These are phyloP conservation scores for Pseudococcus jackbeardsleyi DNA, from an alignment of 2,888 invertebrate species.

Conservation along the genomic window DNA sequence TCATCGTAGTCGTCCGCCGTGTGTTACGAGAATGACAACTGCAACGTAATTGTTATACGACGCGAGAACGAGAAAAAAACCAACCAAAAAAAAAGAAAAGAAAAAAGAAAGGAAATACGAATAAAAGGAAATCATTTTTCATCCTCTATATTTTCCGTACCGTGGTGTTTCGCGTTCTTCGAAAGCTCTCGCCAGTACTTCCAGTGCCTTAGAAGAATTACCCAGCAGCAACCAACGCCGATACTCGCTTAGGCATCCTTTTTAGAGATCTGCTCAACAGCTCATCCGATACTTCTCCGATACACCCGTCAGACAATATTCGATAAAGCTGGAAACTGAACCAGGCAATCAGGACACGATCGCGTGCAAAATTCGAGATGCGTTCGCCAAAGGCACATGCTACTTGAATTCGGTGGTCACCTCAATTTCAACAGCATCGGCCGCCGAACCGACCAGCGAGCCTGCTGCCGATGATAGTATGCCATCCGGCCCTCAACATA, in stretches of 20 bases:
- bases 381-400: conserved; percentile 47
- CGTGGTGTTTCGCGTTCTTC: conserved; percentile 15
- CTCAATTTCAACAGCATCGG: conserved; percentile 32
- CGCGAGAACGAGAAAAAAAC: not conserved
- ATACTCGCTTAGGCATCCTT: too few relatives aligned
- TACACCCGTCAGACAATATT: not conserved
- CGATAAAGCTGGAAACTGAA: conserved; percentile 59
- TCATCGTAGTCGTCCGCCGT: conserved; percentile 46
- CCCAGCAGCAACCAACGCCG: too few relatives aligned
- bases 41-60: not conserved
- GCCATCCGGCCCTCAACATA: conserved; percentile 44
- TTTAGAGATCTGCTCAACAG: too few relatives aligned
- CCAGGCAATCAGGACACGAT: conserved; percentile 37
- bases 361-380: conserved; percentile 56
- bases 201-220: too few relatives aligned
- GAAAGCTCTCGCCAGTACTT: not conserved
- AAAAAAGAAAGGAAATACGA: not conserved
- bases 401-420: conserved; percentile 60
- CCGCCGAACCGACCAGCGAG: conserved; percentile 20
- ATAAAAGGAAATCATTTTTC: not conserved
- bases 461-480: conserved; percentile 49
- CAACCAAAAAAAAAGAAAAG: not conserved
- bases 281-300: not conserved
- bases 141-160: not conserved
- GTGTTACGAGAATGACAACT: conserved; percentile 6